Conservation (phyloP, 2,888 invertebrate genomes). For the Odontocerum albicorne region DNA sequence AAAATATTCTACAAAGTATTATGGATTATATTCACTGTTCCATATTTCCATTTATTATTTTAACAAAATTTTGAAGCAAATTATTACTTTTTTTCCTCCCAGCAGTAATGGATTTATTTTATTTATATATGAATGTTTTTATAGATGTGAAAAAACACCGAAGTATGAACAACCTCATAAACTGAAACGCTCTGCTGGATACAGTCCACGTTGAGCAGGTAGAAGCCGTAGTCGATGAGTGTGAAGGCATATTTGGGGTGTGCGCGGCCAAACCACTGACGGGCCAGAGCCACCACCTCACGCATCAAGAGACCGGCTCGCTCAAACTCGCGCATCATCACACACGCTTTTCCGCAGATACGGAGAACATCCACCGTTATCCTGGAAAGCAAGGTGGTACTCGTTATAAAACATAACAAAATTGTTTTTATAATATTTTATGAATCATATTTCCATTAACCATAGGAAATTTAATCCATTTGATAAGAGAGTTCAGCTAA, state of each 20-base stretch:
- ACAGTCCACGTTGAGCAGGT: slow-evolving; percentile 84
- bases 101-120: too few species aligned
- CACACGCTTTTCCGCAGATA: slow-evolving; percentile 87
- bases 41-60: too few species aligned
- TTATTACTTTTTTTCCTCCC: too few species aligned
- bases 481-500: not conserved
- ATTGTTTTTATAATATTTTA: slow-evolving; percentile 3
- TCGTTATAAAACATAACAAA: slow-evolving; percentile 4
- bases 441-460: not conserved
- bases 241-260: slow-evolving; percentile 86
- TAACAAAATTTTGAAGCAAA: too few species aligned
- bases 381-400: slow-evolving; percentile 51
- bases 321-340: slow-evolving; percentile 82
- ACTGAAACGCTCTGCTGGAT: slow-evolving; percentile 82
- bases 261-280: slow-evolving; percentile 61
- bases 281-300: slow-evolving; percentile 75
- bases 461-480: not conserved
- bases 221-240: slow-evolving; percentile 88
- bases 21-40: too few species aligned
- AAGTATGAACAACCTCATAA: slow-evolving; percentile 66
- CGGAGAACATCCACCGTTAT: slow-evolving; percentile 80
- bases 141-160: too few species aligned
- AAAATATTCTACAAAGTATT: too few species aligned
- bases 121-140: too few species aligned
- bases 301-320: slow-evolving; percentile 81